Base-by-base conservation (phyloP, 2,888 invertebrate species). In the Drosophila multiciliata region DNA sequence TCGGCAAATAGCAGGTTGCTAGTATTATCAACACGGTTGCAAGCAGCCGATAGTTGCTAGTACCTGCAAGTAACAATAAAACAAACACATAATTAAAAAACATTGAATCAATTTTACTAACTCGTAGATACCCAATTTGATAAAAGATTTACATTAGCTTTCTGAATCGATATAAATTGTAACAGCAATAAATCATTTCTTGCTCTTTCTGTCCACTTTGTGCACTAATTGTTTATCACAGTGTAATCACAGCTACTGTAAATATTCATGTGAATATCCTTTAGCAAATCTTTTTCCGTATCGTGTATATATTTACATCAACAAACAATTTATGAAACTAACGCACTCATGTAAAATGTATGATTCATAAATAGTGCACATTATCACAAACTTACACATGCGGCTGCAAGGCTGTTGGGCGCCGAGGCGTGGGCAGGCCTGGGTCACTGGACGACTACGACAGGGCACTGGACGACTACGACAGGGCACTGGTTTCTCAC, bases 1-100 rank as follows among this genome's bases (percentile, higher is more conserved):
- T 63, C 17, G 71, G 2, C 5, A 50, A 38, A 5, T 11, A 9
- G 35, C 49, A 59, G 42, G 26, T 20, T 6, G 42, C 42, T 11
- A 59, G 26, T 20, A 67, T 45, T 17, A 80, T 26, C 1, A 82
- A 49, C 9, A 86, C 33, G 32, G 53, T 38, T 2, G 49, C 50
- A 17, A 73, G 49, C 1, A 63, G 42, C 53, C 53, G 61, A 36
- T 23, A 61, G 32, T 61, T 69, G 38, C 23, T 12, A 17, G 49
- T 36, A 45, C 20, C 77, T 78, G 75, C 26, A 66, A 74, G 4
- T 11, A 5, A 23, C 9, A 52, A 40, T 20, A 23, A 15, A 20
- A 9, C 9, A 55, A 55, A 45, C 3, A 45, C 12, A 20, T 7
- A 45, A 20, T 45, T 20, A 12, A 12, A 11, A 42, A 45, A 12